Evolutionary conservation across 2,113 vertebrate genomes (phyloP).

Genomic region (Fukomys damarensis): DNA sequence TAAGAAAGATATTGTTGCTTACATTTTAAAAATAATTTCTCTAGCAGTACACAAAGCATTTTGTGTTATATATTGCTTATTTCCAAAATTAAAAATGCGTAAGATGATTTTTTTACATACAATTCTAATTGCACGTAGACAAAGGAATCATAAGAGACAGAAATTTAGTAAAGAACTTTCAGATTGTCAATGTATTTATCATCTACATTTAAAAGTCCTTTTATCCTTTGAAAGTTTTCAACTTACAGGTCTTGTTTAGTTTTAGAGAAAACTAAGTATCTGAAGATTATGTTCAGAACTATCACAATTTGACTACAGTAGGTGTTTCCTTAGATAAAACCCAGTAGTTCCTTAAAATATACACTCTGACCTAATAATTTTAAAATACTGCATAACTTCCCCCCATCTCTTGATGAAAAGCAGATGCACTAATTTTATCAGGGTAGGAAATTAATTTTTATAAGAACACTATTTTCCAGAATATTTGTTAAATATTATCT

Average conservation of each 20-base stretch:
- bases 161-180: not conserved
- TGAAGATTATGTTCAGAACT: not conserved
- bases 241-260: not conserved
- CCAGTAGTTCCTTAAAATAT: constrained; percentile 11
- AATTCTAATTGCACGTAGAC: not conserved
- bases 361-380: constrained; percentile 32
- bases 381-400: not conserved
- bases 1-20: not conserved
- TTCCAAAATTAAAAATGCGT: not conserved
- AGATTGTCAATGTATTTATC: not conserved
- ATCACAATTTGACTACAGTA: not conserved
- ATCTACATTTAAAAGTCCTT: not conserved
- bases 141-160: not conserved
- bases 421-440: not conserved
- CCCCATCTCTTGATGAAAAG: not conserved
- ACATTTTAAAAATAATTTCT: not conserved
- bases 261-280: constrained; percentile 34
- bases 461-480: constrained; percentile 10
- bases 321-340: constrained; percentile 28
- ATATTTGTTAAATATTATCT: not conserved
- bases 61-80: not conserved
- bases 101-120: not conserved
- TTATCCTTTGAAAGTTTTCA: constrained; percentile 7
- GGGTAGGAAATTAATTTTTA: not conserved
- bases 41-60: not conserved